phyloP scores from a whole-genome alignment of 2,797 vertebrate genomes.

The Echiichthys vipera region DNA sequence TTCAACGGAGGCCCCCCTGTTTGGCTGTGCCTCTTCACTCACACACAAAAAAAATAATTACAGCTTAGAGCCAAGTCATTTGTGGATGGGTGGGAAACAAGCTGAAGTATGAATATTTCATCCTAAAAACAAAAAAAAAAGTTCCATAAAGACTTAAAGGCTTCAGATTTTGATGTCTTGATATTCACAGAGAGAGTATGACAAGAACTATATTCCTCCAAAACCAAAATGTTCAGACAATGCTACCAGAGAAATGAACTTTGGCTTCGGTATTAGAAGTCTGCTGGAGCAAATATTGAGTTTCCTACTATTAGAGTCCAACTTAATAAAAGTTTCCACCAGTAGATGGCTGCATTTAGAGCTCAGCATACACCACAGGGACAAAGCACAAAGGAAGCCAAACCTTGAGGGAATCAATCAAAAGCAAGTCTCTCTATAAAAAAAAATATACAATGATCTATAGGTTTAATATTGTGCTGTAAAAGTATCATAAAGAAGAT shows the following conservation, averaged over 20 bases:
- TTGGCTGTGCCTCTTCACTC: constrained; percentile 57
- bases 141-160: constrained; percentile 1
- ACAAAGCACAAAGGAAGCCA: constrained; percentile 56
- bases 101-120: constrained; percentile 35
- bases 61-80: constrained; percentile 29
- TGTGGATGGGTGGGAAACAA: constrained; percentile 35
- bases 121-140: constrained; percentile 5
- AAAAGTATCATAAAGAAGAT: background rate
- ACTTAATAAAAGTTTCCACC: constrained; percentile 68
- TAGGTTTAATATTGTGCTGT: background rate
- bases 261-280: constrained; percentile 35
- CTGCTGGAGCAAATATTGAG: constrained; percentile 39
- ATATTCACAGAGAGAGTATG: background rate
- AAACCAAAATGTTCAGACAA: constrained; percentile 40
- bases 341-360: constrained; percentile 75
- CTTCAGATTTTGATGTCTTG: constrained; percentile 19
- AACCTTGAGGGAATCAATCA: constrained; percentile 31
- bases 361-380: constrained; percentile 28
- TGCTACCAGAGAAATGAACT: constrained; percentile 30
- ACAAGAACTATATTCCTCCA: background rate
- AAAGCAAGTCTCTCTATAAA: constrained; percentile 7
- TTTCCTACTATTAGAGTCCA: constrained; percentile 65
- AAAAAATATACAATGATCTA: background rate
- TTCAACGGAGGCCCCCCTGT: constrained; percentile 67
- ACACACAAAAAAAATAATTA: constrained; percentile 32